Conservation (phyloP, 2,888 invertebrate genomes). For the Ryuthela nishihirai region DNA sequence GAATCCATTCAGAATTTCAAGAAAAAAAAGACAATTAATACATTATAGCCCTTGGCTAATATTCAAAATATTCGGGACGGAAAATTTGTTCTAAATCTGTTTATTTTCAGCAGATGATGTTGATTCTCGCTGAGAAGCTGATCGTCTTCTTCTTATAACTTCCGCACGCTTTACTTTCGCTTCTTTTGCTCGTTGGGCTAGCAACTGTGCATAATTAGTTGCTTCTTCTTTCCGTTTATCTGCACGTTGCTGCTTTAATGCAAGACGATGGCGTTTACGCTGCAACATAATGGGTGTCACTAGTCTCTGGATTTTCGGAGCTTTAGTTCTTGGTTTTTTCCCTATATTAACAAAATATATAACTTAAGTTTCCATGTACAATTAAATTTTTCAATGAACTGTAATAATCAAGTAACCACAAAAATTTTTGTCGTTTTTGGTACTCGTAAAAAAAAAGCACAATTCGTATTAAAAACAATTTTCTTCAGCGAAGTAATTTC, state of each 20-base stretch:
- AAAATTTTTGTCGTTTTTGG: too few species aligned
- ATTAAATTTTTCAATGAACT: too few species aligned
- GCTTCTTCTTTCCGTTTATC: constrained; percentile 78
- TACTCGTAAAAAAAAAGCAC: too few species aligned
- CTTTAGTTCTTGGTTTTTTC: constrained; percentile 68
- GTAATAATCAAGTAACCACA: too few species aligned
- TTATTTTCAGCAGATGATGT: constrained; percentile 14
- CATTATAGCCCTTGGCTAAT: too few species aligned
- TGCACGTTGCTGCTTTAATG: constrained; percentile 79
- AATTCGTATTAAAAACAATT: too few species aligned
- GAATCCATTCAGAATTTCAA: too few species aligned
- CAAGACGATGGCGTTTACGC: constrained; percentile 82
- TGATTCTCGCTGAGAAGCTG: constrained; percentile 42
- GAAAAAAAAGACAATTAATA: too few species aligned
- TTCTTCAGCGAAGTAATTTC: too few species aligned
- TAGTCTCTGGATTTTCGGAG: constrained; percentile 91
- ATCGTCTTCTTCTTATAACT: constrained; percentile 38
- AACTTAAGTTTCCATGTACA: neutral
- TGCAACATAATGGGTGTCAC: constrained; percentile 81
- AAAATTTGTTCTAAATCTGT: neutral
- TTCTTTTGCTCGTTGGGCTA: constrained; percentile 90
- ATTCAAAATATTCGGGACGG: too few species aligned
- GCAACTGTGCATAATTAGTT: constrained; percentile 83
- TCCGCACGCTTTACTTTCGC: constrained; percentile 62
- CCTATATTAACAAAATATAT: neutral